These are phyloP conservation scores for Pseudobourletiella spinata DNA, from an alignment of 1,140 invertebrate genomes.

Conservation along the genomic window DNA sequence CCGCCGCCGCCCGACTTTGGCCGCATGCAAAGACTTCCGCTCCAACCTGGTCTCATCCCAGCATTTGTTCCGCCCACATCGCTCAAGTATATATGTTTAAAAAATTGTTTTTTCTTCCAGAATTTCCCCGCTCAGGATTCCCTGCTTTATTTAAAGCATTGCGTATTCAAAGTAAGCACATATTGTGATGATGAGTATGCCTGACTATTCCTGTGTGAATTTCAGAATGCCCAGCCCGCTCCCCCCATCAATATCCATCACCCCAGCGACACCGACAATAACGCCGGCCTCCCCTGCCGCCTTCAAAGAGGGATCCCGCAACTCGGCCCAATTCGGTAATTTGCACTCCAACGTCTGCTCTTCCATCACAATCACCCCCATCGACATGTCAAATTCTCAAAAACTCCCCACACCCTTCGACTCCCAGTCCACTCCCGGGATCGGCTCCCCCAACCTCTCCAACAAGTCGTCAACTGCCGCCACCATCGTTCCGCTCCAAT, in stretches of 20 bases:
- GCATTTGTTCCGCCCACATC: background rate
- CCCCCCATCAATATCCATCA: constrained; percentile 30
- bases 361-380: constrained; percentile 34
- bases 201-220: no score
- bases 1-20: constrained; percentile 13
- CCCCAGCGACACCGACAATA: constrained; percentile 20
- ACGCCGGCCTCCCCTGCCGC: constrained; percentile 6
- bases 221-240: constrained; percentile 13
- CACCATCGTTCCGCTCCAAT: constrained; percentile 11
- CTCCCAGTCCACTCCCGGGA: constrained; percentile 21
- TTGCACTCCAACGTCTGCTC: constrained; percentile 30
- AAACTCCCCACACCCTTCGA: constrained; percentile 25
- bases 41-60: constrained; percentile 32
- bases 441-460: constrained; percentile 13
- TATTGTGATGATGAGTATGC: no score
- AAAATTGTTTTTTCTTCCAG: no score
- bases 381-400: constrained; percentile 31
- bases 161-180: no score
- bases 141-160: no score
- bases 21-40: constrained; percentile 13
- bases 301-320: constrained; percentile 6
- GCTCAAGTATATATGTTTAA: background rate
- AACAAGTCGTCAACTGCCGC: constrained; percentile 2
- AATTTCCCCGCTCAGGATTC: no score
- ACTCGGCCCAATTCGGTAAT: constrained; percentile 4